These are phyloP conservation scores for Holothuria glaberrima DNA, from an alignment of 35 echinoderm and acorn worm species.

Conservation along the genomic window DNA sequence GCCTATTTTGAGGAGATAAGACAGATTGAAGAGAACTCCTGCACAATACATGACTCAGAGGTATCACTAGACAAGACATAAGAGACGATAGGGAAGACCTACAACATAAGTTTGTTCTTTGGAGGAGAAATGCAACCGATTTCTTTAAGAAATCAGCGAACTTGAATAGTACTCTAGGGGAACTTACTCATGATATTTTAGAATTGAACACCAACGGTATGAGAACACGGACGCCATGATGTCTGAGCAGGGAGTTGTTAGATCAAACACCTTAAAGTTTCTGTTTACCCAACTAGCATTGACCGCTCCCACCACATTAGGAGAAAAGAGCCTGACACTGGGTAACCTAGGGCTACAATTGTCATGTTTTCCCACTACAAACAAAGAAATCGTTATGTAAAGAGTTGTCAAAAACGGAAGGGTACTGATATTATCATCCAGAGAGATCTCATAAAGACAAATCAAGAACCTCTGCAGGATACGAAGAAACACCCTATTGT, in stretches of 20 bases:
- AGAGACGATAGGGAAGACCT: background rate
- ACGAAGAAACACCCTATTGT: background rate
- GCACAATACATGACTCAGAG: background rate
- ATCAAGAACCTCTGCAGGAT: background rate
- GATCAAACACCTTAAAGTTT: background rate
- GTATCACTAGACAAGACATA: background rate
- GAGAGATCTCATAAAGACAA: slow-evolving; percentile 18
- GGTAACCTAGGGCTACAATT: background rate
- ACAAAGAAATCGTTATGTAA: background rate
- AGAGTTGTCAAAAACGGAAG: slow-evolving; percentile 2
- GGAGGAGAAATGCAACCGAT: slow-evolving; percentile 5
- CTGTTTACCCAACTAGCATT: background rate
- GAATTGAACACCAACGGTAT: background rate
- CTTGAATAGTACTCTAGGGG: slow-evolving; percentile 15
- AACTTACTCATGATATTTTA: background rate
- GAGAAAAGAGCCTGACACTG: background rate
- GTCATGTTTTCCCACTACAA: slow-evolving; percentile 11
- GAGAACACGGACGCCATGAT: slow-evolving; percentile 7
- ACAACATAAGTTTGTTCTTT: background rate
- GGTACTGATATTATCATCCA: slow-evolving; percentile 27
- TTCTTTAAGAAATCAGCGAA: slow-evolving; percentile 15
- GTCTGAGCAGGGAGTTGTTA: background rate
- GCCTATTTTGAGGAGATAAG: background rate
- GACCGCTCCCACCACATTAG: background rate
- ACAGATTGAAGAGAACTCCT: slow-evolving; percentile 1